Conservation (phyloP, 2,113 vertebrate genomes). For the Acanthisitta chloris region DNA sequence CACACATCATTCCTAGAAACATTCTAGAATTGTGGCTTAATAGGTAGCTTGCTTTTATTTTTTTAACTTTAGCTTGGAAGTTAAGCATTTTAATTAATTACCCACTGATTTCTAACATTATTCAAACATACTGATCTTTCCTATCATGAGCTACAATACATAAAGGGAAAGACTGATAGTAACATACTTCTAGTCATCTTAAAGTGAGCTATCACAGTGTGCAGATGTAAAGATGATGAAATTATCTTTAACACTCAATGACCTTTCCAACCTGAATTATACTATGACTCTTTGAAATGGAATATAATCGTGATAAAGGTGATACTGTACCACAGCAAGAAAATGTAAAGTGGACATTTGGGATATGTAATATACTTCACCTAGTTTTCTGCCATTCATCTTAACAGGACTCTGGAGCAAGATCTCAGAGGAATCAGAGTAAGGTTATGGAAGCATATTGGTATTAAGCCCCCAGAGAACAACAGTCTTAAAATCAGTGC, state of each 20-base stretch:
- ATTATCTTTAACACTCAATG: neutral
- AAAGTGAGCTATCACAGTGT: neutral
- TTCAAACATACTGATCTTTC: neutral
- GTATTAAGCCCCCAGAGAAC: neutral
- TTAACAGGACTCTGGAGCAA: neutral
- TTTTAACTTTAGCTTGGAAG: neutral
- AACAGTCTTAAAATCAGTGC: neutral
- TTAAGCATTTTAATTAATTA: neutral
- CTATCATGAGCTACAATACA: neutral
- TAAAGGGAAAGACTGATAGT: neutral
- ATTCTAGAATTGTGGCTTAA: neutral
- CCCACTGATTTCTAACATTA: neutral
- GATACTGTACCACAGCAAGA: neutral
- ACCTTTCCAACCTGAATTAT: neutral
- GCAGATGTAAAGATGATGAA: neutral
- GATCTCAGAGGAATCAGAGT: neutral
- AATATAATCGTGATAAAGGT: neutral
- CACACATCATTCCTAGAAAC: neutral
- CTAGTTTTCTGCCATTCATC: neutral
- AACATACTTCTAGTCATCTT: neutral
- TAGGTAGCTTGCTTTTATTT: neutral
- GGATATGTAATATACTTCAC: neutral
- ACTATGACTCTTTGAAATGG: neutral
- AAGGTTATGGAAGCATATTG: neutral
- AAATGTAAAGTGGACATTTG: neutral